Conservation (phyloP, 2,797 vertebrate genomes). For the Chanos chanos region DNA sequence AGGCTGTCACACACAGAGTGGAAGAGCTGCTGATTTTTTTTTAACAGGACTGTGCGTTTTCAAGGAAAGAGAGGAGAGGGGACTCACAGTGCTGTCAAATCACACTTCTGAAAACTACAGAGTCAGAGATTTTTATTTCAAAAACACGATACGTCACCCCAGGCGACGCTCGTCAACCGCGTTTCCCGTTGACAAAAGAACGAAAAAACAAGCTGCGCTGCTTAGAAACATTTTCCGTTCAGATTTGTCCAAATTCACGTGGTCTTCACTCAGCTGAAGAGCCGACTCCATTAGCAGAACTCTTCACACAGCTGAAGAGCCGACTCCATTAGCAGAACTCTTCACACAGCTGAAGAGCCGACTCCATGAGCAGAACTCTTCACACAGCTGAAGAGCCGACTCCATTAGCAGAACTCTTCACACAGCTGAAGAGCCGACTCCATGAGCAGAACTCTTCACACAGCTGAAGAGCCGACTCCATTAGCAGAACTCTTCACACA, state of each 20-base stretch:
- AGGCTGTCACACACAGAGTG: background rate
- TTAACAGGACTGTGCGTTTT: no score
- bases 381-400: no score
- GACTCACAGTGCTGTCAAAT: background rate
- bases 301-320: no score
- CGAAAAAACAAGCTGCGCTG: background rate
- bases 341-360: no score
- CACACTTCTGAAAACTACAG: no score
- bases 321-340: no score
- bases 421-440: no score
- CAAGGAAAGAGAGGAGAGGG: background rate
- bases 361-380: constrained; percentile 12
- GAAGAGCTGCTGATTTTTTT: background rate
- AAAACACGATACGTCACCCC: no score
- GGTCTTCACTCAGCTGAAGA: constrained; percentile 30
- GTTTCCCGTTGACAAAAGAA: constrained; percentile 19
- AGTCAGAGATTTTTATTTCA: no score
- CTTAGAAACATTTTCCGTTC: constrained; percentile 14
- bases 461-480: no score
- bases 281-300: constrained; percentile 22
- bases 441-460: constrained; percentile 12
- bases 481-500: no score
- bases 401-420: no score
- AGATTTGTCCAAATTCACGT: background rate
- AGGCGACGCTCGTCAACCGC: constrained; percentile 7